Conservation (phyloP, 2,888 invertebrate species). For the Cyclophora albipunctata region DNA sequence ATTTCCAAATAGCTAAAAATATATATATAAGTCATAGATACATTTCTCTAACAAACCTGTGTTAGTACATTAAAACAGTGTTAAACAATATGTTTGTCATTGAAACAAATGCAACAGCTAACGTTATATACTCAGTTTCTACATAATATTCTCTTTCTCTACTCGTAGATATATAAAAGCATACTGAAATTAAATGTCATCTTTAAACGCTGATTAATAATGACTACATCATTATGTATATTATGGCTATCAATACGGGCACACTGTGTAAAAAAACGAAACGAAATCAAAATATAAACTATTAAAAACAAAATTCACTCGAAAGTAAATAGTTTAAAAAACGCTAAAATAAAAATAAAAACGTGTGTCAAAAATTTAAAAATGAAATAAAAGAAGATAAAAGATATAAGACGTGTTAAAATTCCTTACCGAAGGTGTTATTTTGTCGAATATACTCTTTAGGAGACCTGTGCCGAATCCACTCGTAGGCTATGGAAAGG, state of each 20-base stretch:
- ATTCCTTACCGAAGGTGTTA: conserved; percentile 77
- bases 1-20: conserved; percentile 13
- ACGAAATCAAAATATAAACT: conserved; percentile 46
- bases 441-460: conserved; percentile 78
- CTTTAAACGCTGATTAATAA: conserved; percentile 56
- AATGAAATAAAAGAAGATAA: conserved; percentile 51
- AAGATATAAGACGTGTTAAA: conserved; percentile 70
- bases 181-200: conserved; percentile 64
- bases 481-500: conserved; percentile 74
- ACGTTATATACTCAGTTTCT: conserved; percentile 47
- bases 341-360: conserved; percentile 48
- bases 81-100: conserved; percentile 25
- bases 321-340: conserved; percentile 45
- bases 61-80: conserved; percentile 19
- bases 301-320: conserved; percentile 52
- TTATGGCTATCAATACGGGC: conserved; percentile 62
- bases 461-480: conserved; percentile 77
- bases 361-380: conserved; percentile 46
- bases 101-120: conserved; percentile 48
- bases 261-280: conserved; percentile 59
- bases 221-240: conserved; percentile 56
- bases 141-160: conserved; percentile 44
- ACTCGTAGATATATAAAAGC: conserved; percentile 60
- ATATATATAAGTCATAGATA: conserved; percentile 7
- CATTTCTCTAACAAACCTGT: conserved; percentile 17